Percentiles rank a stretch among this genome's conserved stretches.
Conservation (phyloP, 92 coral and sea anemone species). For the Siderastrea siderea region DNA sequence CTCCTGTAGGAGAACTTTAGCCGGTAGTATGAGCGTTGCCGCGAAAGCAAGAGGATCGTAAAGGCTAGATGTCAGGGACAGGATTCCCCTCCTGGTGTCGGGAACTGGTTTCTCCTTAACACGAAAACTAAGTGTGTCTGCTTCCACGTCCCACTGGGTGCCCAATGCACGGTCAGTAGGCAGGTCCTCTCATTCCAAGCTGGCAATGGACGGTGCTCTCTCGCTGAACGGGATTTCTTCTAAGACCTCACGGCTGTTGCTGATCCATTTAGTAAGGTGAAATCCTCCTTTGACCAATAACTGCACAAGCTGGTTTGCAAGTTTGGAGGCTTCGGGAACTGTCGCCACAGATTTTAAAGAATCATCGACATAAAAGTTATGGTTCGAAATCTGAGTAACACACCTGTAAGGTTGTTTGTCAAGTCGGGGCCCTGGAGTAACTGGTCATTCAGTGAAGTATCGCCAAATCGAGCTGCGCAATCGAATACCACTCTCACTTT, state of each 20-base stretch:
- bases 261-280: slow-evolving; percentile 27
- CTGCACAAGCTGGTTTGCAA: slow-evolving; percentile 4
- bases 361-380: slow-evolving; percentile 37
- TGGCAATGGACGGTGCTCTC: slow-evolving; percentile 17
- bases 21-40: slow-evolving; percentile 44
- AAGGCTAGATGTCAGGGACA: slow-evolving; percentile 32
- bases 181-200: background rate
- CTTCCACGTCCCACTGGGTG: slow-evolving; percentile 22
- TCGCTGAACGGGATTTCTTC: slow-evolving; percentile 11
- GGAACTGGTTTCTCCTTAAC: background rate
- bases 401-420: background rate
- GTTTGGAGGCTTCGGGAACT: background rate
- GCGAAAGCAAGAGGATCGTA: slow-evolving; percentile 58
- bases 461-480: no score
- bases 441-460: no score
- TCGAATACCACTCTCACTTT: no score
- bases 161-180: background rate
- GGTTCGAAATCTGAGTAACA: no score
- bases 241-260: slow-evolving; percentile 26
- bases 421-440: background rate
- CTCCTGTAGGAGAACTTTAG: slow-evolving; percentile 32
- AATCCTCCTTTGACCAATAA: slow-evolving; percentile 41
- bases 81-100: slow-evolving; percentile 48
- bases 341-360: slow-evolving; percentile 14
- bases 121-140: slow-evolving; percentile 38